Evolutionary conservation across 2,888 invertebrate species (phyloP).

Genomic region (Latheticus oryzae): DNA sequence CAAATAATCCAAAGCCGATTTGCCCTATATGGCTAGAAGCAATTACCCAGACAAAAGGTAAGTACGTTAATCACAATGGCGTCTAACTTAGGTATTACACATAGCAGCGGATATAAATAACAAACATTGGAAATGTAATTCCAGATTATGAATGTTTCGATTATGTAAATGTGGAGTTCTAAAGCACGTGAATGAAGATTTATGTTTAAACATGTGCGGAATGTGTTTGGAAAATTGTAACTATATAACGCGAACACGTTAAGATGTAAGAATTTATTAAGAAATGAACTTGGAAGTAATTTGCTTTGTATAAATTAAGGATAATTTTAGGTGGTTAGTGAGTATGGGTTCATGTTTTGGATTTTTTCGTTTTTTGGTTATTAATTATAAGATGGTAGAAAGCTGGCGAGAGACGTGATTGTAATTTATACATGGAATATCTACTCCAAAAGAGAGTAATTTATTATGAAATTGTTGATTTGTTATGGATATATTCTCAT

Average conservation of each 20-base stretch:
- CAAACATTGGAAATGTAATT: conserved; percentile 47
- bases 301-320: conserved; percentile 32
- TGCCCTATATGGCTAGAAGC: conserved; percentile 1
- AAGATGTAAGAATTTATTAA: conserved; percentile 27
- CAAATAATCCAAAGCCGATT: too few species aligned
- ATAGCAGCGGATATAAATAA: conserved; percentile 44
- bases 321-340: conserved; percentile 24
- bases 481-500: too few species aligned
- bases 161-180: conserved; percentile 51
- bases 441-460: too few species aligned
- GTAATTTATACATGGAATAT: conserved; percentile 22
- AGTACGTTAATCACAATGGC: conserved; percentile 1
- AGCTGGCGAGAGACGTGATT: conserved; percentile 20
- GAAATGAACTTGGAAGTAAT: conserved; percentile 22
- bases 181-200: conserved; percentile 47
- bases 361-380: not conserved
- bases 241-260: conserved; percentile 12
- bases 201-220: conserved; percentile 44
- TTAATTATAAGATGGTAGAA: conserved; percentile 17
- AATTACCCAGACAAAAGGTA: conserved; percentile 4
- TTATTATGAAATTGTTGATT: too few species aligned
- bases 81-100: conserved; percentile 9
- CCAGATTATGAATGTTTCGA: conserved; percentile 51
- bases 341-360: not conserved
- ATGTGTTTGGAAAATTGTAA: conserved; percentile 43